Conservation (phyloP, 2,888 invertebrate genomes). For the Agrochola lychnidis region DNA sequence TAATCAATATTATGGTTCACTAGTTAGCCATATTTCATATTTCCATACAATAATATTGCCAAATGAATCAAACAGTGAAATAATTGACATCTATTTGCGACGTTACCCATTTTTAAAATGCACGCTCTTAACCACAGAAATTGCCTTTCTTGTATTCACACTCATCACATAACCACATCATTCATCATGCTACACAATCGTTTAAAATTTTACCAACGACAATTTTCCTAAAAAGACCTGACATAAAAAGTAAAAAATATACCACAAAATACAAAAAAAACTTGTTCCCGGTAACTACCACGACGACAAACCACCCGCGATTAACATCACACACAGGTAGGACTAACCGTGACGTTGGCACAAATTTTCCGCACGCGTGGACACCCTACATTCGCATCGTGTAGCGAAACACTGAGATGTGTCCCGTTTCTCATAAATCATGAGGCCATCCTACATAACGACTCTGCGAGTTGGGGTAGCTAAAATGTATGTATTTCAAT, state of each 20-base stretch:
- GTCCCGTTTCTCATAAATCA: slow-evolving; percentile 76
- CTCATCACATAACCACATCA: not conserved
- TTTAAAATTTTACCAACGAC: not conserved
- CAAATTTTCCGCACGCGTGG: slow-evolving; percentile 65
- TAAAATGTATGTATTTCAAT: slow-evolving; percentile 58
- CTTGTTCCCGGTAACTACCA: slow-evolving; percentile 43
- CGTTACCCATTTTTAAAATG: too few relatives aligned
- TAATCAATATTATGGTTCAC: too few relatives aligned
- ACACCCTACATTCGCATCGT: slow-evolving; percentile 67
- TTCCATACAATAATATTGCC: too few relatives aligned
- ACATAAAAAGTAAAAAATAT: slow-evolving; percentile 15
- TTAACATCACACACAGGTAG: slow-evolving; percentile 48
- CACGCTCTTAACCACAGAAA: not conserved
- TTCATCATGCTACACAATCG: not conserved
- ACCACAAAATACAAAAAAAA: slow-evolving; percentile 30
- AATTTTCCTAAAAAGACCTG: not conserved
- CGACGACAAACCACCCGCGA: slow-evolving; percentile 36
- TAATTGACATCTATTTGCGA: too few relatives aligned
- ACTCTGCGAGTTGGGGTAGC: slow-evolving; percentile 57
- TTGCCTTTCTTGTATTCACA: not conserved
- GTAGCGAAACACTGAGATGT: slow-evolving; percentile 73
- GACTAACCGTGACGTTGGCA: slow-evolving; percentile 37
- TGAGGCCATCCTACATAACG: slow-evolving; percentile 70
- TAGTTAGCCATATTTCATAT: too few relatives aligned
- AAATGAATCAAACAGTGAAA: too few relatives aligned